Base-by-base conservation (phyloP, 2,888 invertebrate species). In the Harpalus rufipes region DNA sequence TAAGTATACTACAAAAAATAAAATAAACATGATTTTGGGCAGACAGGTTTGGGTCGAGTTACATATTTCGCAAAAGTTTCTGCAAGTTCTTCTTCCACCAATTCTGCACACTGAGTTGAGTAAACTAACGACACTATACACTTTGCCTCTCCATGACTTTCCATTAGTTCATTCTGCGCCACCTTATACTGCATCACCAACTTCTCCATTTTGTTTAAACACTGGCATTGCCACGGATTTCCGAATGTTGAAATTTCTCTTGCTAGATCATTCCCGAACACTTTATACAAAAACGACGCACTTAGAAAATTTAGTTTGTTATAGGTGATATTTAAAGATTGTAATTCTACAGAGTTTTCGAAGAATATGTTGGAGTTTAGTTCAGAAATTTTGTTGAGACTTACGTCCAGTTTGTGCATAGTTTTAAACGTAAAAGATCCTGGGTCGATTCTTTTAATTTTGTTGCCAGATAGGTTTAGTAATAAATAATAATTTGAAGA, bases 381-480 rank as follows among this genome's bases (percentile, higher is more conserved):
- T 0, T 44, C 41, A 18, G 72, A 44, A 14, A 72, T 41, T 7
- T 41, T 41, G 18, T 72, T 72, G 8, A 72, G 14, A 41, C 72
- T 72, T 44, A 72, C n/a, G 8, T 72, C 72, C 18, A 72, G 10
- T 14, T 44, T 41, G 4, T n/a, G 16, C 7, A 72, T 44, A 8
- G 5, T 10, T 16, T 72, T 41, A 12, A 44, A 41, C 3, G 72
- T 72, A 16, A 72, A 44, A 1, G 72, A 72, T 0, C 5, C 5
- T 14, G 10, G 1, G 2, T 16, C 72, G 10, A 72, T 72, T 16
- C n/a, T 16, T n/a, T n/a, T 14, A n/a, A 72, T 72, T 44, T 44
- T 72, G 14, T 72, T 72, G 12, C 72, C 72, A 8, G 72, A 14
- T 44, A 72, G 8, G n/a, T 72, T 72, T 16, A 72, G 14, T 1